Conservation (phyloP, 2,888 invertebrate genomes). For the Drosophila hamatofila region DNA sequence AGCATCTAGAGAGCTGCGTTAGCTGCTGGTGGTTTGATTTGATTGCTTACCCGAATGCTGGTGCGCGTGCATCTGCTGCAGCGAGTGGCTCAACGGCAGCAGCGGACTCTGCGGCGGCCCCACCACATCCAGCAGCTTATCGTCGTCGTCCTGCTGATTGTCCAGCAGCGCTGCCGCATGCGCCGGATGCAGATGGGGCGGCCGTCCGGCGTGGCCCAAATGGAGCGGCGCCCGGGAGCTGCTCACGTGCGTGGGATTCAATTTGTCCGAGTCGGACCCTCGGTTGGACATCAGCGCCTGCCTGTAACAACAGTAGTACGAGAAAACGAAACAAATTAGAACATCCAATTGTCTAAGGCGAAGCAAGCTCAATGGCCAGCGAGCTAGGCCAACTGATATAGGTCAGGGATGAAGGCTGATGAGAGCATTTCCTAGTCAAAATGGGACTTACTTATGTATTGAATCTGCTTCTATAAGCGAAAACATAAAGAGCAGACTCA, state of each 20-base stretch:
- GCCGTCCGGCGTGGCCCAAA: slow-evolving; percentile 84
- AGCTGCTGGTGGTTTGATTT: not conserved
- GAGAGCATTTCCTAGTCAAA: no score
- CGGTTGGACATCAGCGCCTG: slow-evolving; percentile 88
- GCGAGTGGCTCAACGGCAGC: slow-evolving; percentile 86
- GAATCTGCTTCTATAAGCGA: not conserved
- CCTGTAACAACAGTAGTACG: slow-evolving; percentile 87
- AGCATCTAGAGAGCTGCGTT: no score
- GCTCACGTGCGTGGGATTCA: slow-evolving; percentile 87
- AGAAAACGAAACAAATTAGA: slow-evolving; percentile 83
- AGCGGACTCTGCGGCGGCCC: slow-evolving; percentile 94
- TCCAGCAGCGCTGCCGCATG: slow-evolving; percentile 82
- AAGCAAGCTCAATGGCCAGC: no score
- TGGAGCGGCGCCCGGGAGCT: slow-evolving; percentile 85
- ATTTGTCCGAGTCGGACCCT: slow-evolving; percentile 86
- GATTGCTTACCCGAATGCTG: slow-evolving; percentile 85
- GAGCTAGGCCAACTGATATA: not conserved
- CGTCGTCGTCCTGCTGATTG: slow-evolving; percentile 91
- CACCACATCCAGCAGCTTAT: slow-evolving; percentile 94
- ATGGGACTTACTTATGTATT: not conserved
- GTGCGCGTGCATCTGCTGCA: slow-evolving; percentile 86
- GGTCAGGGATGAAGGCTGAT: not conserved
- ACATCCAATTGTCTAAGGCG: slow-evolving; percentile 79
- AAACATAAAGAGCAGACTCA: not conserved
- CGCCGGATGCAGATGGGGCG: slow-evolving; percentile 80